Evolutionary conservation across 2,797 vertebrate species (phyloP).

Genomic region (Sciurus carolinensis): DNA sequence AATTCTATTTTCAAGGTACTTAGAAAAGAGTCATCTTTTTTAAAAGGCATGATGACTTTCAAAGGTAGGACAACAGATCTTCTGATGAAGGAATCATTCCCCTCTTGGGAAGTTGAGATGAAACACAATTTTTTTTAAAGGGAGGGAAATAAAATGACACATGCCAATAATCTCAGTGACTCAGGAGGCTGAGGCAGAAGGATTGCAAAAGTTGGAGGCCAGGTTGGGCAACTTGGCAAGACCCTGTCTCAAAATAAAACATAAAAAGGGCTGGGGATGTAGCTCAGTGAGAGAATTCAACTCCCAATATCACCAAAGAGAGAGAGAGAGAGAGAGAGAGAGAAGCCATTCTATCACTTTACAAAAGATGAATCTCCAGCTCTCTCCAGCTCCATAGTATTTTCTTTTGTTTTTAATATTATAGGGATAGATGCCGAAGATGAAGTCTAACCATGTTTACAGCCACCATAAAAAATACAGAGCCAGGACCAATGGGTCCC

Average conservation of each 20-base stretch:
- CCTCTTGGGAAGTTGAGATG: background rate
- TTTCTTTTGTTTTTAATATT: background rate
- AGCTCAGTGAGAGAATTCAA: too few relatives aligned
- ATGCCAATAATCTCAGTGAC: too few relatives aligned
- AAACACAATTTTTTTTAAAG: background rate
- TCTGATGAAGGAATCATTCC: background rate
- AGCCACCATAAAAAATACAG: background rate
- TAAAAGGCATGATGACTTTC: background rate
- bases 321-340: too few relatives aligned
- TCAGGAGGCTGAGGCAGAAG: too few relatives aligned
- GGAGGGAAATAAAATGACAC: background rate
- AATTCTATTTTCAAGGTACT: slow-evolving; percentile 50
- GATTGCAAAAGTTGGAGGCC: too few relatives aligned
- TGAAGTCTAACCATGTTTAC: background rate
- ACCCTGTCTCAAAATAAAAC: too few relatives aligned
- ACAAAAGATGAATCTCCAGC: background rate
- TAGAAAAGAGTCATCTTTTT: background rate
- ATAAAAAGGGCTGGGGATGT: too few relatives aligned
- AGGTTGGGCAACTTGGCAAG: too few relatives aligned
- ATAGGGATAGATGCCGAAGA: background rate
- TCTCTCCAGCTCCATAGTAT: background rate
- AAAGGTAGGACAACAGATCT: background rate
- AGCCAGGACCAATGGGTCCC: background rate
- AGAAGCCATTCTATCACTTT: background rate
- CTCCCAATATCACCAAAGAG: too few relatives aligned